A percentile compares a stretch with the other conserved stretches of the same genome.
phyloP scores from a whole-genome alignment of 1,140 invertebrate species.

The Bombus consobrinus region DNA sequence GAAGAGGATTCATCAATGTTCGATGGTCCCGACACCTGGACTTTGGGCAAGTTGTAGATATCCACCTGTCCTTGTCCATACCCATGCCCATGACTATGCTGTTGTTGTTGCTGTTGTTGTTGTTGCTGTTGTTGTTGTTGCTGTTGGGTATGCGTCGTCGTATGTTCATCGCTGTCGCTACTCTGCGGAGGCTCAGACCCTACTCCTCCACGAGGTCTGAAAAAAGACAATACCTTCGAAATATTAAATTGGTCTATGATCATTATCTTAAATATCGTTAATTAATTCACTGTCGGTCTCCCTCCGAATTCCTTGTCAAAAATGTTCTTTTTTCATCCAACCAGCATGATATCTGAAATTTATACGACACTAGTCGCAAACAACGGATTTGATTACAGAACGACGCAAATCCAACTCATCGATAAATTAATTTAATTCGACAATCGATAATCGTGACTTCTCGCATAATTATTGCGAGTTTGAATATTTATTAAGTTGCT shows the following conservation, averaged over 20 bases:
- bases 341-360: background rate
- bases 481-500: background rate
- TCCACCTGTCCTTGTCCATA: slow-evolving; percentile 69
- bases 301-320: background rate
- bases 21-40: slow-evolving; percentile 77
- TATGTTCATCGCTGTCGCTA: slow-evolving; percentile 79
- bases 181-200: slow-evolving; percentile 76
- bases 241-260: background rate
- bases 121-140: slow-evolving; percentile 49
- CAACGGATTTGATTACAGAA: background rate
- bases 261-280: background rate
- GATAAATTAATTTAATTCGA: background rate
- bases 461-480: background rate
- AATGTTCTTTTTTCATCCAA: background rate
- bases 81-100: slow-evolving; percentile 66
- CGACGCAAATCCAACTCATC: background rate
- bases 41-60: slow-evolving; percentile 74
- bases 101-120: slow-evolving; percentile 22
- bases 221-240: slow-evolving; percentile 49
- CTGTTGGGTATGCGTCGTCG: slow-evolving; percentile 68
- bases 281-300: background rate
- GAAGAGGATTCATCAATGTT: slow-evolving; percentile 71
- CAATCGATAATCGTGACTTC: background rate
- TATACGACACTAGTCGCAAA: no score
- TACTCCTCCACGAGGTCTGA: slow-evolving; percentile 77